Percentiles rank a stretch among this genome's conserved stretches.
Evolutionary conservation across 35 echinoderm and acorn worm genomes (phyloP).

Genomic region (Ptychodera flava): DNA sequence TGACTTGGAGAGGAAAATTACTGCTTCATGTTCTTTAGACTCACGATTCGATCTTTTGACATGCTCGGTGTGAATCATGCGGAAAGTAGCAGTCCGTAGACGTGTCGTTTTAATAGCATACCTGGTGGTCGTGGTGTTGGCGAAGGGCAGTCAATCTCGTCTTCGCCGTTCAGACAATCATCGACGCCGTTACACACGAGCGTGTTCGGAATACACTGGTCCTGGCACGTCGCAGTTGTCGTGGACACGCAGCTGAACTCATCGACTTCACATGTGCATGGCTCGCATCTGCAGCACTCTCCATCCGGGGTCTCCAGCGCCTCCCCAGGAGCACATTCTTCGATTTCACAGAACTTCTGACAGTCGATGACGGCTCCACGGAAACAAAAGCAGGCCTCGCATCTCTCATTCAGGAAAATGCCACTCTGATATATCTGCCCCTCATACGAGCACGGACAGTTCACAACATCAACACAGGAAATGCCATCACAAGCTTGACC

Average conservation of each 20-base stretch:
- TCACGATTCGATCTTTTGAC: no score
- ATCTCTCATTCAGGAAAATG: not conserved
- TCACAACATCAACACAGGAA: not conserved
- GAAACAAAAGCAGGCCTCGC: not conserved
- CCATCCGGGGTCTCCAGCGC: not conserved
- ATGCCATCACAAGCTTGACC: not conserved
- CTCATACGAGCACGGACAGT: not conserved
- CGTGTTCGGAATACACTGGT: not conserved
- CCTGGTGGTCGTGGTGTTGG: not conserved
- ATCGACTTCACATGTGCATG: not conserved
- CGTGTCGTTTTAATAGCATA: no score
- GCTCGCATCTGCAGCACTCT: not conserved
- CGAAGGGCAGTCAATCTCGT: not conserved
- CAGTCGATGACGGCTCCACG: not conserved
- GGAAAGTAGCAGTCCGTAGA: no score
- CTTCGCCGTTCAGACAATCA: not conserved
- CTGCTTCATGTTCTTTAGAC: no score
- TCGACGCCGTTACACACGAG: not conserved
- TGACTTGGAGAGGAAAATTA: no score
- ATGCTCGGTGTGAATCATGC: no score
- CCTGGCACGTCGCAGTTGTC: not conserved
- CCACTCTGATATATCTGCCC: not conserved
- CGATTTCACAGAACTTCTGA: not conserved
- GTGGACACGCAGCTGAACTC: not conserved
- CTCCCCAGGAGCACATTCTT: not conserved